Base-by-base conservation (phyloP, 2,113 vertebrate species). In the Triplophysa tibetana region DNA sequence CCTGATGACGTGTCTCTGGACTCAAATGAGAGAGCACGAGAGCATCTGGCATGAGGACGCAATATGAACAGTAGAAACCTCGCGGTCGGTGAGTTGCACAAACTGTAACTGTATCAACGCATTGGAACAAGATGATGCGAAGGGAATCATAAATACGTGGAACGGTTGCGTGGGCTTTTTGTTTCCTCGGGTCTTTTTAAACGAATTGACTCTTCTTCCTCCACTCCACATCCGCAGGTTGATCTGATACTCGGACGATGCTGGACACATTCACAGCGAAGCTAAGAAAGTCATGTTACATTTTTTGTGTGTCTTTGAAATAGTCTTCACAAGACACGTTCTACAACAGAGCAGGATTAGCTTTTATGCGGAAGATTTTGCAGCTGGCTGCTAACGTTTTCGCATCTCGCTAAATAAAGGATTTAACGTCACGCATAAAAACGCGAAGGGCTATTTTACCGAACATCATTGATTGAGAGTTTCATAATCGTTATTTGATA, bases 101-200 rank as follows among this genome's bases (percentile, higher is more conserved):
- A 17, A 16, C 8, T 8, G 54, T 19, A 21, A 2, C 54, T 8
- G 17, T 58, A 21, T 21, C 5, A 0, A 17, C n/a, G 29, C 29
- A 29, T 29, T 29, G 54, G 2, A n/a, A 6, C 14, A 21, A 1
- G 19, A 58, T 58, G 19, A n/a, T 2, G 54, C 70, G 9, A 1
- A 1, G 4, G 62, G 29, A 26, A 43, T n/a, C 26, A 4, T 65
- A 50, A 14, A 19, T 29, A 41, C 70, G 79, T 75, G 70, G 79
- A 75, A 81, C 79, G 61, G 14, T 48, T 16, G 63, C 48, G 70
- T 45, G 10, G 16, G 62, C 61, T 38, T 19, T 58, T 54, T 81
- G 79, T 81, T 81, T 81, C 52, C 64, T 12, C 60, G 70, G 70
- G 79, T 73, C 29, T 48, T n/a, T 43, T 61, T 62, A 29, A 79